Evolutionary conservation across 2,797 vertebrate species (phyloP).

Genomic region (Sphenopsis melanotis): DNA sequence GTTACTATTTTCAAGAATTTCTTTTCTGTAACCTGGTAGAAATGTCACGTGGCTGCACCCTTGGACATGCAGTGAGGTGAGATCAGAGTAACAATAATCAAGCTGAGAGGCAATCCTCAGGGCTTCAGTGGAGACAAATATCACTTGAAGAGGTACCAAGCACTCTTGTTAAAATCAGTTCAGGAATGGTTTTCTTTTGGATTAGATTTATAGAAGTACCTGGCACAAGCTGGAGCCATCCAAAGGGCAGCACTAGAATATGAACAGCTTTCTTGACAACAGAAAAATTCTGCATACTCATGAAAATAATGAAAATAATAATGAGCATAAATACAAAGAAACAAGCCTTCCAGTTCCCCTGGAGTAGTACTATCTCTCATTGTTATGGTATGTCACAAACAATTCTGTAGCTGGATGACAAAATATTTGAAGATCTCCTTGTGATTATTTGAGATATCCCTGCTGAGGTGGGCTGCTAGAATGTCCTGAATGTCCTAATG

Average conservation of each 20-base stretch:
- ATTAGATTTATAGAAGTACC: not conserved
- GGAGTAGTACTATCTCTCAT: not conserved
- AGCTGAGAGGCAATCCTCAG: not conserved
- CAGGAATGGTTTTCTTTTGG: not conserved
- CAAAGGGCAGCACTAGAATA: not conserved
- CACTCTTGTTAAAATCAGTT: not conserved
- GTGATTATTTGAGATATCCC: not conserved
- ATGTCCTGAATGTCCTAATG: not conserved
- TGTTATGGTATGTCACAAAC: not conserved
- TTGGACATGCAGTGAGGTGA: not conserved
- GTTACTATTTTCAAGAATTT: not conserved
- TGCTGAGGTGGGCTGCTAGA: not conserved
- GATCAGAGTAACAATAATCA: not conserved
- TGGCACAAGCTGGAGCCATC: not conserved
- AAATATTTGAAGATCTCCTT: not conserved
- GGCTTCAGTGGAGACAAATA: not conserved
- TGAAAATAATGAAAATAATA: not conserved
- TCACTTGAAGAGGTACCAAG: not conserved
- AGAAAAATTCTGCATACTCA: accelerated
- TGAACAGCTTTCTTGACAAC: not conserved
- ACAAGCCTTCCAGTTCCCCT: not conserved
- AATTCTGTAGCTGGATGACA: not conserved
- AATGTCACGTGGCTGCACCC: not conserved
- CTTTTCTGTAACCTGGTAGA: not conserved
- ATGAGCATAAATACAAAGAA: not conserved